Conservation (phyloP, 1,140 invertebrate genomes). For the Tetraneura akinire region DNA sequence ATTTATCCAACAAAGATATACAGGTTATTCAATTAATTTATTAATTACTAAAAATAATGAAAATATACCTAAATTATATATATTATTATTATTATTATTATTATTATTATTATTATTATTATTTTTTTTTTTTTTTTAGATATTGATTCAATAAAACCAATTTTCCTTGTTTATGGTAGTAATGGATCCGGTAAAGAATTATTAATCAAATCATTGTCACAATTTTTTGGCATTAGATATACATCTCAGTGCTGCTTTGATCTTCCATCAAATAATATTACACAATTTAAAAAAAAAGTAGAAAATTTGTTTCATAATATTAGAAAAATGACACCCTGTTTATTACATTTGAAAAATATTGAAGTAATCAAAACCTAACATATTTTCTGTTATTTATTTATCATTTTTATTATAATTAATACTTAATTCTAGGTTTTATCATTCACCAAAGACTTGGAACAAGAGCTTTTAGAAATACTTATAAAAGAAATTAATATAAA, state of each 20-base stretch:
- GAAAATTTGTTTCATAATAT: conserved; percentile 35
- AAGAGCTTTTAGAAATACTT: conserved; percentile 20
- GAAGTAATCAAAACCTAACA: neutral
- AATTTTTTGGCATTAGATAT: conserved; percentile 28
- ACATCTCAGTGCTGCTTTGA: conserved; percentile 40
- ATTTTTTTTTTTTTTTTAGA: conserved; percentile 10
- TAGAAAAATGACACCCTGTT: conserved; percentile 3
- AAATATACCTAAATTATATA: no score
- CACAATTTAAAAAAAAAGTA: conserved; percentile 41
- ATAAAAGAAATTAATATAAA: conserved; percentile 3
- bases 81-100: no score
- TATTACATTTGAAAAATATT: conserved; percentile 43
- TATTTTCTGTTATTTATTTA: no score
- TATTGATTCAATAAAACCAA: conserved; percentile 21
- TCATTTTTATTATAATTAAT: no score
- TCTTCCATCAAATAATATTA: conserved; percentile 25
- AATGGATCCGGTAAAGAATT: conserved; percentile 36
- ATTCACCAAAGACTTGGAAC: conserved; percentile 28
- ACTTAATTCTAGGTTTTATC: conserved; percentile 14
- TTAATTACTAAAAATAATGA: neutral
- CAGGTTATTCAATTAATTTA: neutral
- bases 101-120: neutral
- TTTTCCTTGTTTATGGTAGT: conserved; percentile 19
- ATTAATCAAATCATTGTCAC: conserved; percentile 18
- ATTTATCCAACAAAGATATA: conserved; percentile 12